Percentiles rank a stretch among this genome's conserved stretches.
These are phyloP conservation scores for Lysandra coridon DNA, from an alignment of 2,888 invertebrate genomes.

Conservation along the genomic window DNA sequence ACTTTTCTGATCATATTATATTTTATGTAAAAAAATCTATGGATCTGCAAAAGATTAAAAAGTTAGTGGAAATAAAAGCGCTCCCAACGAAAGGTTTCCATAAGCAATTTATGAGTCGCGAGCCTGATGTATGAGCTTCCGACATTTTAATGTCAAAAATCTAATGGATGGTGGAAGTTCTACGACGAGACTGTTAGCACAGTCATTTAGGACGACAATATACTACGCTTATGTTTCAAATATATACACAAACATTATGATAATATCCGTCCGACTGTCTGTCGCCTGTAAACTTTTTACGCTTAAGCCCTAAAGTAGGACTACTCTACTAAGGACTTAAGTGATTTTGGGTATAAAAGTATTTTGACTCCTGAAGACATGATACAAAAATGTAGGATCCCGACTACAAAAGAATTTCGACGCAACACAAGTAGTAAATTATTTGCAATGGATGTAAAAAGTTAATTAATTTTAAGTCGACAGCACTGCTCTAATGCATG, in stretches of 20 bases:
- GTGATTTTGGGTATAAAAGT: no score
- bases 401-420: no score
- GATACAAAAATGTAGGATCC: no score
- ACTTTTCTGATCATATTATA: background rate
- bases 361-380: no score
- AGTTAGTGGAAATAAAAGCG: background rate
- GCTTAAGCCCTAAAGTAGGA: no score
- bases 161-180: conserved; percentile 17
- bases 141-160: conserved; percentile 28
- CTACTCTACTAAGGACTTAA: no score
- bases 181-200: background rate
- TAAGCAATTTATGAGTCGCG: conserved; percentile 16
- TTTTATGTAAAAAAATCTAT: background rate
- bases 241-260: background rate
- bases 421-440: no score
- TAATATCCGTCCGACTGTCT: background rate
- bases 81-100: background rate
- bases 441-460: background rate
- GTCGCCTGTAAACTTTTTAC: background rate
- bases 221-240: background rate
- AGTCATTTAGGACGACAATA: background rate
- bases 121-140: conserved; percentile 27
- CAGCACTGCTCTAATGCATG: background rate
- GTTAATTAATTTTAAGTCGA: background rate
- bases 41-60: background rate